These are phyloP conservation scores for Gallirallus australis DNA, from an alignment of 2,797 vertebrate genomes.

Conservation along the genomic window DNA sequence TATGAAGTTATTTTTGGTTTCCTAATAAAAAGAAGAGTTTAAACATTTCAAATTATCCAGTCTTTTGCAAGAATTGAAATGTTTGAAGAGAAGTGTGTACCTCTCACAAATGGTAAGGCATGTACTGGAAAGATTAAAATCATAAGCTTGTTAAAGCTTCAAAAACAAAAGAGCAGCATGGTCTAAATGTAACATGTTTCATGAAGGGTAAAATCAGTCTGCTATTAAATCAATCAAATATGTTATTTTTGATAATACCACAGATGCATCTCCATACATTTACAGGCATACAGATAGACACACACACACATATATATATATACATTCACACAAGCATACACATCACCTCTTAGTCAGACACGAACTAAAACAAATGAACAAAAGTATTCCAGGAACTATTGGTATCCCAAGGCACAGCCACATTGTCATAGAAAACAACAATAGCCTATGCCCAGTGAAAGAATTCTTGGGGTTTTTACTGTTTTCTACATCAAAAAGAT, in stretches of 20 bases:
- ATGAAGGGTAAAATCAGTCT: background rate
- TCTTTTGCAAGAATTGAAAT: background rate
- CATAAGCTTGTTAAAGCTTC: background rate
- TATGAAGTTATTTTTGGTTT: background rate
- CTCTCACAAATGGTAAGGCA: background rate
- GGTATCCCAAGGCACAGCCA: background rate
- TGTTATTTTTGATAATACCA: background rate
- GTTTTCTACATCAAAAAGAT: background rate
- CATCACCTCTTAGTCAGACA: background rate
- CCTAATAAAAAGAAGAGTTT: background rate
- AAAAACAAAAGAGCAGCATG: background rate
- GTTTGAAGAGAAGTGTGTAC: background rate
- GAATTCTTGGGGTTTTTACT: background rate
- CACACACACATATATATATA: accelerated
- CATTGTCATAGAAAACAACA: background rate
- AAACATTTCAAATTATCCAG: background rate
- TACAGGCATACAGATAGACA: background rate
- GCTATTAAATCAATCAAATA: background rate
- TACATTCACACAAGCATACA: background rate
- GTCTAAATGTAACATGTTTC: background rate
- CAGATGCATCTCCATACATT: background rate
- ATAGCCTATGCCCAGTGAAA: background rate
- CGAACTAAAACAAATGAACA: background rate
- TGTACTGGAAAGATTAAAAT: background rate
- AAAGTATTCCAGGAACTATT: background rate